Evolutionary conservation across 2,797 vertebrate species (phyloP).

Genomic region (Notolepis coatsorum): DNA sequence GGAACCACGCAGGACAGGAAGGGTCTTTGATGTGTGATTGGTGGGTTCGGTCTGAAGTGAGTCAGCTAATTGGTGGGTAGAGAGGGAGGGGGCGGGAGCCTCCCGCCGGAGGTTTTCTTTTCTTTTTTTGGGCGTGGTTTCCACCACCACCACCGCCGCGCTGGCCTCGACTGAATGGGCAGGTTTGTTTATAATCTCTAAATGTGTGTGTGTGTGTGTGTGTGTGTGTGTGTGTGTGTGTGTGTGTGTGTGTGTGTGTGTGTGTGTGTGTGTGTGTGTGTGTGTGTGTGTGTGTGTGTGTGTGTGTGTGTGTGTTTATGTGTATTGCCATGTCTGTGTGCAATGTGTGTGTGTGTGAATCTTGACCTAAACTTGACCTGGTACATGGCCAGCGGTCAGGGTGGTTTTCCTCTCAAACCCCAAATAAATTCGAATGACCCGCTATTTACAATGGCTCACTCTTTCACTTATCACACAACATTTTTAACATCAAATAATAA

Average conservation of each 20-base stretch:
- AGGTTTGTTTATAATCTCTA: conserved; percentile 57
- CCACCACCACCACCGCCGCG: conserved; percentile 17
- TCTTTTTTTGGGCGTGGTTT: conserved; percentile 52
- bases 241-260: conserved; percentile 1
- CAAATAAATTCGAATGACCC: background rate
- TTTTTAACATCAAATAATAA: too few relatives aligned
- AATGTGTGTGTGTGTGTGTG: background rate
- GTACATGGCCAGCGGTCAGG: conserved; percentile 1
- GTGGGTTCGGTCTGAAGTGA: conserved; percentile 55
- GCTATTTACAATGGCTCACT: background rate
- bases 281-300: conserved; percentile 11
- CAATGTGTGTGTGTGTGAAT: conserved; percentile 14
- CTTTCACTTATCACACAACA: background rate
- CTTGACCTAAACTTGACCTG: conserved; percentile 10
- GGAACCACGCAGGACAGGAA: conserved; percentile 31
- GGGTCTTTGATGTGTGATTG: conserved; percentile 54
- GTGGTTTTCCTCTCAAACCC: conserved; percentile 19
- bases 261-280: conserved; percentile 17
- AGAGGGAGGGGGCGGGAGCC: conserved; percentile 9
- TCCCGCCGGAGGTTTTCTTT: conserved; percentile 26
- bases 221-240: background rate
- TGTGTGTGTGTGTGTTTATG: too few relatives aligned
- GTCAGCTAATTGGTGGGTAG: conserved; percentile 62
- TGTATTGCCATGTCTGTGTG: too few relatives aligned
- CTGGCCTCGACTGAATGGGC: conserved; percentile 32